Evolutionary conservation across 2,888 invertebrate species (phyloP), one percentile per base, ranked within the genome.

Genomic region (Stomorhina lunata): DNA sequence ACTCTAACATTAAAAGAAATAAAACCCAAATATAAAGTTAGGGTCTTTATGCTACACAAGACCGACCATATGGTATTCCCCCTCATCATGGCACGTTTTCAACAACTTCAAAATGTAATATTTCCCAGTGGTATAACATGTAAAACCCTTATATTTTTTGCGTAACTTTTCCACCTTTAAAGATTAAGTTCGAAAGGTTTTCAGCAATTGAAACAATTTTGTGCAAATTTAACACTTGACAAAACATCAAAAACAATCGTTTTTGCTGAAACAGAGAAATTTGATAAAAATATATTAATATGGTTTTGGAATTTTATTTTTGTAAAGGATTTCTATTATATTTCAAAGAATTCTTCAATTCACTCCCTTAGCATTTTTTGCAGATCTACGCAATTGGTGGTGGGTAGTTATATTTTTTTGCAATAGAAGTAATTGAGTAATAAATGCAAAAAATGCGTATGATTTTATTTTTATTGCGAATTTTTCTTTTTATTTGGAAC

Each of bases 171-270:
- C 1, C 43, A 15, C 48, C 57, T 34, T 29, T 22, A 43, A 32
- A 27, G 37, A n/a, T 37, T 20, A 48, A 57, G 48, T 45, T 15
- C 20, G n/a, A 15, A 12, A 25, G 59, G 37, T 50, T 7, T 7
- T 20, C 27, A 68, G 37, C 55, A 79, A 59, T 63, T 34, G 34
- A 53, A 78, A 63, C 34, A 71, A 63, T 69, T 82, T 69, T 71
- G 78, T 57, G 65, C 50, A 79, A 75, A 82, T 82, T 75, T 78
- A 43, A 82, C 75, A 79, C 81, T 69, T 65, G 65, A 79, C 57
- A 65, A 78, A 73, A 78, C 68, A 68, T 78, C 63, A 65, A 69
- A 69, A 66, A 61, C 63, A 37, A 55, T 65, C 27, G 45, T 40
- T 40, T 4, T 7, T 53, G 9, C 7, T n/a, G n/a, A 27, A 10